A percentile compares a stretch with the other conserved stretches of the same genome.
These are phyloP conservation scores for Anolis sagrei DNA, from an alignment of 2,113 vertebrate species.

Conservation along the genomic window DNA sequence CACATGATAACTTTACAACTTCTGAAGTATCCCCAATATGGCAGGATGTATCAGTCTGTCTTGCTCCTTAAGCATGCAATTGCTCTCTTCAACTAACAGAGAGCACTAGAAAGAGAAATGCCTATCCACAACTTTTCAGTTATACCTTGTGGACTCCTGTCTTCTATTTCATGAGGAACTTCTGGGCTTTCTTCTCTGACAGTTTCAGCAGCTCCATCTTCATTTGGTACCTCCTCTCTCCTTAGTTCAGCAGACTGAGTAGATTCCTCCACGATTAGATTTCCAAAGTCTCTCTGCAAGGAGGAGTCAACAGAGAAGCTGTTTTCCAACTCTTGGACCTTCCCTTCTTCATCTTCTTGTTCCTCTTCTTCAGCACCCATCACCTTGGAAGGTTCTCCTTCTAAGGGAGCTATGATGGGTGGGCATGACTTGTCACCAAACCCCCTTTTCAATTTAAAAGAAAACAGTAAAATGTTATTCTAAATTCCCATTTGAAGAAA, in stretches of 20 bases:
- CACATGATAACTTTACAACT: neutral
- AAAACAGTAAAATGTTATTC: constrained; percentile 44
- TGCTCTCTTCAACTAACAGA: neutral
- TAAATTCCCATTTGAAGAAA: constrained; percentile 3
- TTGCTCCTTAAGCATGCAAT: neutral
- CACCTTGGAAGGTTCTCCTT: constrained; percentile 51
- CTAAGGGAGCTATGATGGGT: constrained; percentile 80
- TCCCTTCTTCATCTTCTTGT: neutral
- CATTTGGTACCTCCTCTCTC: constrained; percentile 35
- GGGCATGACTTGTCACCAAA: constrained; percentile 90
- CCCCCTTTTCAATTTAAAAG: constrained; percentile 77
- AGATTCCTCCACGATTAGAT: constrained; percentile 59
- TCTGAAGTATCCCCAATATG: neutral
- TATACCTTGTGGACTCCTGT: constrained; percentile 86
- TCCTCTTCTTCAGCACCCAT: constrained; percentile 54
- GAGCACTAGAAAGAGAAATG: neutral
- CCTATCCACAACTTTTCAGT: accelerated
- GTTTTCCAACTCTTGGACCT: constrained; percentile 8
- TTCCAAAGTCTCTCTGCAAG: constrained; percentile 44
- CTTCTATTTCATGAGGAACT: constrained; percentile 60
- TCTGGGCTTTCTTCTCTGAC: constrained; percentile 24
- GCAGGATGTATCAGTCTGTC: neutral
- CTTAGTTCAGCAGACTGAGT: neutral
- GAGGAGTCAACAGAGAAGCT: constrained; percentile 6
- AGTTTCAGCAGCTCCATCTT: constrained; percentile 48